Percentiles rank a stretch among this genome's conserved stretches.
phyloP scores from a whole-genome alignment of 2,888 invertebrate species.

The Tenthredo scrophulariae region DNA sequence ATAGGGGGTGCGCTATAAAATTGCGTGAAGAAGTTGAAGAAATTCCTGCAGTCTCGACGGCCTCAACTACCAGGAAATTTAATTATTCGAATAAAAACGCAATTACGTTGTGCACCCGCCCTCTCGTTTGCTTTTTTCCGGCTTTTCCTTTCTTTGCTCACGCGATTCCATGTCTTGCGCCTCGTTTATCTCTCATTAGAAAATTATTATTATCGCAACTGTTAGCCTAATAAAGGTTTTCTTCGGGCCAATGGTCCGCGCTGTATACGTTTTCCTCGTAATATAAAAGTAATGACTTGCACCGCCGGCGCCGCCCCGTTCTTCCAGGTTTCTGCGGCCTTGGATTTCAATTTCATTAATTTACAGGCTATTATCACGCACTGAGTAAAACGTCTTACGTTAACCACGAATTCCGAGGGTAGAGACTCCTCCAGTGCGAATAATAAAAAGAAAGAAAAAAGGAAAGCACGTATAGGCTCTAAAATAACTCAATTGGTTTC shows the following conservation, averaged over 20 bases:
- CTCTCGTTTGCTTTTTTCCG: neutral
- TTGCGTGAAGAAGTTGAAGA: constrained; percentile 33
- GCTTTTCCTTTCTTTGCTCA: neutral
- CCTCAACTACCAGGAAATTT: constrained; percentile 44
- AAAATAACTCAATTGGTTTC: constrained; percentile 8
- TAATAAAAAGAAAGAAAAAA: neutral
- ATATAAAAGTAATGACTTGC: constrained; percentile 33
- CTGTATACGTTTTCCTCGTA: constrained; percentile 11
- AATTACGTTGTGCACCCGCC: constrained; percentile 51
- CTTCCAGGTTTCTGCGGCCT: neutral
- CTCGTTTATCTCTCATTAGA: constrained; percentile 51
- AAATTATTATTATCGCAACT: constrained; percentile 57
- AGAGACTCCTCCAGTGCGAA: neutral
- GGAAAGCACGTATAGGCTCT: neutral
- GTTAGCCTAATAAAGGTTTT: constrained; percentile 26
- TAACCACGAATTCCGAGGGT: constrained; percentile 5
- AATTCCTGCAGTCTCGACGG: neutral
- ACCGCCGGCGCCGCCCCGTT: neutral
- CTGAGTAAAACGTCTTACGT: neutral
- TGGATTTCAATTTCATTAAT: constrained; percentile 39
- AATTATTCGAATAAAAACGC: constrained; percentile 57
- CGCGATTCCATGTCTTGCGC: constrained; percentile 19
- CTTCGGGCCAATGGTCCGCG: neutral
- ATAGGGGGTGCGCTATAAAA: neutral
- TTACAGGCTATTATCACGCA: constrained; percentile 48